These are phyloP conservation scores for Penelope pileata DNA, from an alignment of 2,113 vertebrate species.

Conservation along the genomic window DNA sequence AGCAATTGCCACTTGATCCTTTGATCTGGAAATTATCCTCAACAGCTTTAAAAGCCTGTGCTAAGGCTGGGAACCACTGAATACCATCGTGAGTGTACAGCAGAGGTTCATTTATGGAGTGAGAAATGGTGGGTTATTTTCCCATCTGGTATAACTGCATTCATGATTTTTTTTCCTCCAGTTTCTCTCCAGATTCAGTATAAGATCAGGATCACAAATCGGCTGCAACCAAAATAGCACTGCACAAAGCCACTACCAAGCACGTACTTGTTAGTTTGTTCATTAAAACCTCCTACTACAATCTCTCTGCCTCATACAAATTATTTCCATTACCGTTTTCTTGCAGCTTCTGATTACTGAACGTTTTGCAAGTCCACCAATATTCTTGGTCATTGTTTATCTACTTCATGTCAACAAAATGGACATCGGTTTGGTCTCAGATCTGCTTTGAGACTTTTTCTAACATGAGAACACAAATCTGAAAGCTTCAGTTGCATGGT, in stretches of 20 bases:
- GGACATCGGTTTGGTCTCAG: not conserved
- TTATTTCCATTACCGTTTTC: not conserved
- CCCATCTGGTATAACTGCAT: not conserved
- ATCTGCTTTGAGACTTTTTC: not conserved
- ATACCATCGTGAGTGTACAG: not conserved
- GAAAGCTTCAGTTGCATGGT: not conserved
- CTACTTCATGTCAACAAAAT: not conserved
- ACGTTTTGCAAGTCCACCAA: not conserved
- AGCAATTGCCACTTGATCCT: not conserved
- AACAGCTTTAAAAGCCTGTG: not conserved
- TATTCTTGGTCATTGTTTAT: not conserved
- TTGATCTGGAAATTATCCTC: conserved; percentile 6
- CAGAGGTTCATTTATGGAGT: not conserved
- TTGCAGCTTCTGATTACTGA: not conserved
- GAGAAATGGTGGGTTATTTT: not conserved
- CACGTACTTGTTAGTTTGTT: not conserved
- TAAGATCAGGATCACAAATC: not conserved
- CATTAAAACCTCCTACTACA: accelerated
- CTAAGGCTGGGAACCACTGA: not conserved
- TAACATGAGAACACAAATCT: not conserved
- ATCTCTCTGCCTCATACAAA: not conserved
- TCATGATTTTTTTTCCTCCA: not conserved
- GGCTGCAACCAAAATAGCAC: not conserved
- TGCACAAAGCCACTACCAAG: not conserved
- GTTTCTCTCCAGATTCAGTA: not conserved